Base-by-base conservation (phyloP, 2,888 invertebrate species). In the Neoitamus cyanurus region DNA sequence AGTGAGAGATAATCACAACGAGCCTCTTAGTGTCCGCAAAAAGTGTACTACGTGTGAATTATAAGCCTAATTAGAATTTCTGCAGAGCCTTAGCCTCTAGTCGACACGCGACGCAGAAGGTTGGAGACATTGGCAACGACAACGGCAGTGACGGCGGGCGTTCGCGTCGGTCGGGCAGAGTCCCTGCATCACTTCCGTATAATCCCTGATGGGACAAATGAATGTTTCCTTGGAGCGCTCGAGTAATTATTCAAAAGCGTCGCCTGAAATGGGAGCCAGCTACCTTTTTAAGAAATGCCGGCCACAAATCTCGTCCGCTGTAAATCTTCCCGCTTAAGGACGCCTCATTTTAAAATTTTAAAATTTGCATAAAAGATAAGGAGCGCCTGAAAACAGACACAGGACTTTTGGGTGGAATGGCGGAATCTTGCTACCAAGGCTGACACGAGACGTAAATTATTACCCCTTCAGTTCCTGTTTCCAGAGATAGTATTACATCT, bases 301-400 rank as follows among this genome's bases (percentile, higher is more conserved):
- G 46, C 77, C 77, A 42, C 77, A 77, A 77, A 77, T 77, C 77
- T 77, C 77, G 42, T 42, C 77, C 34, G 70, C 70, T 70, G 70
- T 70, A 70, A 70, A 70, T 70, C 70, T 70, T 58, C 31, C n/a
- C 31, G 70, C 46, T 77, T 77, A 77, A 77, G 77, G 77, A 46
- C n/a, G 77, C 77, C 46, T 77, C 46, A 42, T 77, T 77, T 77
- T 77, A 77, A 77, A 77, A 77, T 77, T 77, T 77, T 42, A 77
- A 77, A 77, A 77, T 77, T 77, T 77, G 77, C 77, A 77, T 77
- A 77, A 77, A 42, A 77, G 77, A 77, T 77, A 77, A 77, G 77
- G 77, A 77, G 42, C 46, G 75, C 77, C 77, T 46, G 77, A 77
- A 77, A 46, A 46, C 42, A 77, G 77, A 77, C 77, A 37, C 42